These are phyloP conservation scores for Bembecia ichneumoniformis DNA, from an alignment of 2,888 invertebrate species.

Conservation along the genomic window DNA sequence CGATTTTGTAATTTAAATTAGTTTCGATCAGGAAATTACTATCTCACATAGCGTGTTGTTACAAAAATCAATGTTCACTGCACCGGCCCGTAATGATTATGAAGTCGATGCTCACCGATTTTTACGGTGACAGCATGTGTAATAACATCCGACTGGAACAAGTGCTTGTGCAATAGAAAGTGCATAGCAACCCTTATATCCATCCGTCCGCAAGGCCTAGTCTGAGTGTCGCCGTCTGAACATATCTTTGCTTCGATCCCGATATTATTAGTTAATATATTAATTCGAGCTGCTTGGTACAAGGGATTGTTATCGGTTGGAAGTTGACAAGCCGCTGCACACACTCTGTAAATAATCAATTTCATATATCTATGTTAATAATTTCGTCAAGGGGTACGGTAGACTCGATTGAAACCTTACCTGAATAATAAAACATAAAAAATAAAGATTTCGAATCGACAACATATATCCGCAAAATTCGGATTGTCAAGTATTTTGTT, in stretches of 20 bases:
- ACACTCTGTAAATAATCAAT: slow-evolving; percentile 30
- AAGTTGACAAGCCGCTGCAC: slow-evolving; percentile 52
- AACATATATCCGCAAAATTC: no score
- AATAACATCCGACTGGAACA: slow-evolving; percentile 19
- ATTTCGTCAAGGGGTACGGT: no score
- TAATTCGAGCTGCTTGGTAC: slow-evolving; percentile 35
- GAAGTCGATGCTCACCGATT: background rate
- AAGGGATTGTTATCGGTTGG: slow-evolving; percentile 21
- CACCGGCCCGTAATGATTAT: no score
- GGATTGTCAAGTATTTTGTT: no score
- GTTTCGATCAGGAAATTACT: no score
- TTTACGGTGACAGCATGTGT: background rate
- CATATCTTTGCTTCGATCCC: slow-evolving; percentile 23
- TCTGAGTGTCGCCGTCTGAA: slow-evolving; percentile 11
- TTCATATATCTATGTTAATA: no score
- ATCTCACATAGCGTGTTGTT: no score
- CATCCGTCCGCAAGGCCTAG: slow-evolving; percentile 33
- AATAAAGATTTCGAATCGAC: no score
- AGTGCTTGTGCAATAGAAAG: slow-evolving; percentile 26
- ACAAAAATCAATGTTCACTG: no score
- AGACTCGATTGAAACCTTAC: no score
- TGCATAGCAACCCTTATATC: slow-evolving; percentile 31
- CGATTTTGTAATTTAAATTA: no score
- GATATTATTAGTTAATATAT: slow-evolving; percentile 19
- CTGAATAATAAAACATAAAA: no score